Conservation (phyloP, 2,113 vertebrate genomes). For the Cephalopterus ornatus region DNA sequence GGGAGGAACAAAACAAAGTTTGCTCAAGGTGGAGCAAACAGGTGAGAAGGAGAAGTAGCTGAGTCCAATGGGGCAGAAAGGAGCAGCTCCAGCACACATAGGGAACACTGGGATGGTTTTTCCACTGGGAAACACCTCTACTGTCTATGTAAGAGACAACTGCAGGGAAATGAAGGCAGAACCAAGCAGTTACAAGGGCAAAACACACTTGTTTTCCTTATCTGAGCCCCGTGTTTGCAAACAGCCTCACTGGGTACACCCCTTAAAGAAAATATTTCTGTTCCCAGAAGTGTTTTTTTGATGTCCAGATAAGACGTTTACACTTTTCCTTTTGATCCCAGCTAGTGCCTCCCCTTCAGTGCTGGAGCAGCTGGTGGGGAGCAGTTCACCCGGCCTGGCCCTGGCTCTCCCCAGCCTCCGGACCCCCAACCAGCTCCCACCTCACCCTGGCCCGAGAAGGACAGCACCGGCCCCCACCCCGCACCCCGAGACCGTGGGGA, state of each 20-base stretch:
- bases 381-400: not conserved
- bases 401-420: no score
- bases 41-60: not conserved
- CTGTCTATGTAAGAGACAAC: accelerated
- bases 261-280: not conserved
- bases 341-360: accelerated
- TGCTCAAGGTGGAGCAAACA: not conserved
- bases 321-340: not conserved
- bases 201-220: not conserved
- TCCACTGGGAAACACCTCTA: not conserved
- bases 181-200: not conserved
- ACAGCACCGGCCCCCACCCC: not conserved
- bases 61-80: accelerated
- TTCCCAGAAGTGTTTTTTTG: not conserved
- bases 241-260: not conserved
- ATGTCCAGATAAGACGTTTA: not conserved
- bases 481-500: not conserved
- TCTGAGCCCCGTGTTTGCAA: not conserved
- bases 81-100: accelerated
- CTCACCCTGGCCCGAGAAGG: not conserved
- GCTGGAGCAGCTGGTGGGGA: accelerated
- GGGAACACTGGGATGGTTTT: not conserved
- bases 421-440: not conserved
- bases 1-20: not conserved
- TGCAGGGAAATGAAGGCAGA: not conserved